phyloP scores from a whole-genome alignment of 2,797 vertebrate genomes.

The Furcifer pardalis region DNA sequence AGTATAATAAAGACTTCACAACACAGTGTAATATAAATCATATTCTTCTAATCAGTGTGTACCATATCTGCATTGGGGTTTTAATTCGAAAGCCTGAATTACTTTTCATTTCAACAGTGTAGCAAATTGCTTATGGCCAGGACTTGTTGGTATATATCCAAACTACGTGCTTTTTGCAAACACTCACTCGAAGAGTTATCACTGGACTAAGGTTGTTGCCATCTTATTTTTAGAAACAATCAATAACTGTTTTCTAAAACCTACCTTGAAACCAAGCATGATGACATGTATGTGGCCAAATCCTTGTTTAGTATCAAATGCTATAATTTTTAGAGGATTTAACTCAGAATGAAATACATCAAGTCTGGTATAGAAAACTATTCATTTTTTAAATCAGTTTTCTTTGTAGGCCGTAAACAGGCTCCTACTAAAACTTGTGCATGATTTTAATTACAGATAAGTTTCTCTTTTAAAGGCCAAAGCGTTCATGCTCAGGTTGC shows the following conservation, averaged over 20 bases:
- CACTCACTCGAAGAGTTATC: slow-evolving; percentile 55
- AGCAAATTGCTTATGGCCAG: slow-evolving; percentile 58
- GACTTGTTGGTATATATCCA: slow-evolving; percentile 41
- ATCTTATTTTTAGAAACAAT: slow-evolving; percentile 46
- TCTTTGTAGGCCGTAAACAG: slow-evolving; percentile 75
- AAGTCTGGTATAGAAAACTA: slow-evolving; percentile 58
- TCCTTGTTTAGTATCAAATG: slow-evolving; percentile 28
- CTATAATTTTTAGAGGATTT: slow-evolving; percentile 62
- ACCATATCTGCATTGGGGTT: slow-evolving; percentile 21
- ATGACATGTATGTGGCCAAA: slow-evolving; percentile 20
- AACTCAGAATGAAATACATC: slow-evolving; percentile 62
- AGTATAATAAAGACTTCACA: slow-evolving; percentile 69
- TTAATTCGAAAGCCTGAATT: slow-evolving; percentile 56
- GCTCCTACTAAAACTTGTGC: slow-evolving; percentile 81
- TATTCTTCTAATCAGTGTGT: slow-evolving; percentile 43
- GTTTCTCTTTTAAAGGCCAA: slow-evolving; percentile 87
- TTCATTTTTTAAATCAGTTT: slow-evolving; percentile 74
- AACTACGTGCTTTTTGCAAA: slow-evolving; percentile 60
- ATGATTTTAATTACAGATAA: slow-evolving; percentile 99
- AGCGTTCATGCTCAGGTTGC: slow-evolving; percentile 87
- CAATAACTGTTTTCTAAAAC: not conserved
- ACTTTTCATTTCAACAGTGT: slow-evolving; percentile 62
- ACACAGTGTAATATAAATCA: slow-evolving; percentile 65
- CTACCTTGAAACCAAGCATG: slow-evolving; percentile 23
- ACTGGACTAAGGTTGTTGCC: slow-evolving; percentile 63